These are phyloP conservation scores for Saguinus midas DNA, from an alignment of 2,113 vertebrate genomes.

Conservation along the genomic window DNA sequence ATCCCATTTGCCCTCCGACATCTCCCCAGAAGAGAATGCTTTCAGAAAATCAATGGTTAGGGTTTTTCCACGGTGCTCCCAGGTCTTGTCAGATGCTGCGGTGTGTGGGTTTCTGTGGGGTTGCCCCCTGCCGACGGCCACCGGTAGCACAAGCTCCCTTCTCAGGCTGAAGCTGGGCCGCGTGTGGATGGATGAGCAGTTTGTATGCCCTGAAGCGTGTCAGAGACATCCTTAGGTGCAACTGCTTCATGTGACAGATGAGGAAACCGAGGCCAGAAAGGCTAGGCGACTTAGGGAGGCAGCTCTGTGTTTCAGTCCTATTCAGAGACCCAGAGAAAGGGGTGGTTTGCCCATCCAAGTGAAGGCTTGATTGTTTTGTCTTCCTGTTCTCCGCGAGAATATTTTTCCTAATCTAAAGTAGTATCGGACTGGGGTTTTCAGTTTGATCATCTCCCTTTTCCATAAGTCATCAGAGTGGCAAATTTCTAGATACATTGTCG, in stretches of 20 bases:
- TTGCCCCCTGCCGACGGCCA: slow-evolving; percentile 66
- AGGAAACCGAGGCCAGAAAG: not conserved
- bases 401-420: not conserved
- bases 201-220: not conserved
- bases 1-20: not conserved
- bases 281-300: not conserved
- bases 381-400: not conserved
- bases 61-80: slow-evolving; percentile 49
- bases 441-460: not conserved
- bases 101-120: fast-evolving
- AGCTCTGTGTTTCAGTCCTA: not conserved
- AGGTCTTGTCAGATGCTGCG: not conserved
- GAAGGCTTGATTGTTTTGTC: not conserved
- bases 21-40: not conserved
- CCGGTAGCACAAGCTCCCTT: not conserved
- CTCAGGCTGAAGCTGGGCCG: too few species aligned
- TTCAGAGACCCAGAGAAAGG: not conserved
- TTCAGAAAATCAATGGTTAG: slow-evolving; percentile 39
- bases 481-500: not conserved
- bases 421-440: not conserved
- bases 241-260: not conserved
- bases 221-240: not conserved
- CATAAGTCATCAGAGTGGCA: not conserved
- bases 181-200: not conserved
- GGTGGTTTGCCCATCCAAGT: not conserved